Base-by-base conservation (phyloP, 2,797 vertebrate genomes). In the Neoniphon sammara region DNA sequence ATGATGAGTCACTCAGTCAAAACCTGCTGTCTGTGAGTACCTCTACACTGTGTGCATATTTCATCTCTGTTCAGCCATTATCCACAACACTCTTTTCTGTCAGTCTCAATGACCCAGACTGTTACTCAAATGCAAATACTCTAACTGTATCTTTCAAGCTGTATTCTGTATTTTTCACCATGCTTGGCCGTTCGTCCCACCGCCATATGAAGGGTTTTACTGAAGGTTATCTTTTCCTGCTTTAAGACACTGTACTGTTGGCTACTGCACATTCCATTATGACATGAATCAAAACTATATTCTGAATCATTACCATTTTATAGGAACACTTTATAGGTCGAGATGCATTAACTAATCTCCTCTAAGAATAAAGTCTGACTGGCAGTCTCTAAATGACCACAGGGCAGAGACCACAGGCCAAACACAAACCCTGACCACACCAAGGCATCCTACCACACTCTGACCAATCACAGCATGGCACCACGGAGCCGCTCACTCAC, bases 21-120 rank as follows among this genome's bases (percentile, higher is more conserved):
- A 84, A 89, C 21, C 82, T 90, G 0, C 94, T 96, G 77, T 83
- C 84, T 71, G 94, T 95, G 77, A 92, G 93, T 90, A 66, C 59
- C 36, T 18, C 70, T 17, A 12, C 42, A 27, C 30, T 46, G 18
- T 65, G 23, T 23, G 31, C 25, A 47, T 17, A 1, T 55, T 30
- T 64, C 4, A 47, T 0, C 27, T 49, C 50, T 18, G 50, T 23
- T 6, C 52, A 34, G 15, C 20, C 14, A 7, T 21, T 7, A 1
- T 27, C 25, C 23, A 30, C 31, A 49, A 67, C 21, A 7, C 20
- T 10, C 25, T 20, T 17, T 21, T 23, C 12, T 17, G 59, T 21
- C 39, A 46, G 21, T 47, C 59, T 23, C 21, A 62, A 25, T 23
- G 46, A 3, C 17, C 5, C 9, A 25, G 15, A n/a, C 61, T 10